Evolutionary conservation across 2,888 invertebrate genomes (phyloP).

Genomic region (Hydropsyche betteni): DNA sequence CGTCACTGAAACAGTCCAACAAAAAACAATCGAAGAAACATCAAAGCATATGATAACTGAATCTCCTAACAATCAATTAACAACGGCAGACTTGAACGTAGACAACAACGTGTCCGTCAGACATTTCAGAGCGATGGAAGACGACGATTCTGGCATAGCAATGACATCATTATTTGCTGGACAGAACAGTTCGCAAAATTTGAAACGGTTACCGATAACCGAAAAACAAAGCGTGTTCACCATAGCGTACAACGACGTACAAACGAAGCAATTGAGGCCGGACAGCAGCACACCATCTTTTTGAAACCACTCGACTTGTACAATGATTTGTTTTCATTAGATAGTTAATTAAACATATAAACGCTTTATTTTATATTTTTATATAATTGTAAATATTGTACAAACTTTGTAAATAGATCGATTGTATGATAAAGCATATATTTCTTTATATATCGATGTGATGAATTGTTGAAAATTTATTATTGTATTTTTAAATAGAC

Average conservation of each 20-base stretch:
- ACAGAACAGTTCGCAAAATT: conserved; percentile 63
- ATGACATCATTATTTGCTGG: conserved; percentile 69
- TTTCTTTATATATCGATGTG: conserved; percentile 4
- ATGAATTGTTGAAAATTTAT: conserved; percentile 23
- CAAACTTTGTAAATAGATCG: conserved; percentile 17
- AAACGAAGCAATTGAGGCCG: conserved; percentile 82
- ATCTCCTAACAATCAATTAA: conserved; percentile 60
- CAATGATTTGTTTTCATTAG: conserved; percentile 35
- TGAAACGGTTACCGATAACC: conserved; percentile 73
- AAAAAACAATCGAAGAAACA: conserved; percentile 27
- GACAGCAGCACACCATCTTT: conserved; percentile 81
- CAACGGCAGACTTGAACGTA: conserved; percentile 62
- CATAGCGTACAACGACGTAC: conserved; percentile 91
- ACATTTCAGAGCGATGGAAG: conserved; percentile 61
- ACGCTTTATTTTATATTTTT: conserved; percentile 50
- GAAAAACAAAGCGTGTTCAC: conserved; percentile 94
- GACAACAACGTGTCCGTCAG: conserved; percentile 49
- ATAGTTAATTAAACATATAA: conserved; percentile 33
- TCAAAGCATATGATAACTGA: conserved; percentile 11
- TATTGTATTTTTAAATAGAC: conserved; percentile 18
- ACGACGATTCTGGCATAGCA: conserved; percentile 83
- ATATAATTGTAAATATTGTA: conserved; percentile 44
- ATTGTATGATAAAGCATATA: conserved; percentile 24
- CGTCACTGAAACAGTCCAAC: conserved; percentile 28
- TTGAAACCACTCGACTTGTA: conserved; percentile 52